phyloP scores from a whole-genome alignment of 2,797 vertebrate species.

The Paedocypris micromegethes region DNA sequence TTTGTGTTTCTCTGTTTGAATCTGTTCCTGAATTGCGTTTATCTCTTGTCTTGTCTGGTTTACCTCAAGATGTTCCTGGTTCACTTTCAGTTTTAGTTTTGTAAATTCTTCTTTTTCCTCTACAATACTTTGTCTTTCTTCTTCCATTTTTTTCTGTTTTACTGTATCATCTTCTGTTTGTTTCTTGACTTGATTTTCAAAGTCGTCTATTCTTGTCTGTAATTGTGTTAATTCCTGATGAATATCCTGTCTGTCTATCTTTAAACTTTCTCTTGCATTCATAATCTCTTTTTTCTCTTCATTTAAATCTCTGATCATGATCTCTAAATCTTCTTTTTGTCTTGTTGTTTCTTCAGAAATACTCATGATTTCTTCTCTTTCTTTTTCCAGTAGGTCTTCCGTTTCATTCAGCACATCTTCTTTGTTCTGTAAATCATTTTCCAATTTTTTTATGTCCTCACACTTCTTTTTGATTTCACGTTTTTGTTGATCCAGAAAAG shows the following conservation, averaged over 20 bases:
- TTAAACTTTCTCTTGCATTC: background rate
- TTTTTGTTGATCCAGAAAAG: slow-evolving; percentile 2
- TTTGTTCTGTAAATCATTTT: background rate
- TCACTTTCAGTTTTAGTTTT: too few relatives aligned
- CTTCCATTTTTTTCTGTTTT: background rate
- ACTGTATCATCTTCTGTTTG: slow-evolving; percentile 1
- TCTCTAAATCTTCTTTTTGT: background rate
- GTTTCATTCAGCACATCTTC: slow-evolving; percentile 12
- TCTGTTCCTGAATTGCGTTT: too few relatives aligned
- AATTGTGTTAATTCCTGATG: slow-evolving; percentile 7
- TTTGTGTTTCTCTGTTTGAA: too few relatives aligned
- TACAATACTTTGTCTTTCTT: background rate
- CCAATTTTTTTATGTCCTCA: background rate
- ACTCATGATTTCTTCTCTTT: slow-evolving; percentile 1
- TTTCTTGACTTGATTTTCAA: background rate
- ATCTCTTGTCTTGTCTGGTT: background rate
- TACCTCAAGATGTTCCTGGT: too few relatives aligned
- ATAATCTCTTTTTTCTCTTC: background rate
- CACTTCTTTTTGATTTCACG: slow-evolving; percentile 10
- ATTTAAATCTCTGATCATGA: background rate
- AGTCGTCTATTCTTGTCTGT: background rate
- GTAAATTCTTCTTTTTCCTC: too few relatives aligned
- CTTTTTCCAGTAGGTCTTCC: background rate
- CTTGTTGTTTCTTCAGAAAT: background rate
- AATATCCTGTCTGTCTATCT: slow-evolving; percentile 17